phyloP scores from a whole-genome alignment of 2,888 invertebrate genomes.

The Andrena hattorfiana region DNA sequence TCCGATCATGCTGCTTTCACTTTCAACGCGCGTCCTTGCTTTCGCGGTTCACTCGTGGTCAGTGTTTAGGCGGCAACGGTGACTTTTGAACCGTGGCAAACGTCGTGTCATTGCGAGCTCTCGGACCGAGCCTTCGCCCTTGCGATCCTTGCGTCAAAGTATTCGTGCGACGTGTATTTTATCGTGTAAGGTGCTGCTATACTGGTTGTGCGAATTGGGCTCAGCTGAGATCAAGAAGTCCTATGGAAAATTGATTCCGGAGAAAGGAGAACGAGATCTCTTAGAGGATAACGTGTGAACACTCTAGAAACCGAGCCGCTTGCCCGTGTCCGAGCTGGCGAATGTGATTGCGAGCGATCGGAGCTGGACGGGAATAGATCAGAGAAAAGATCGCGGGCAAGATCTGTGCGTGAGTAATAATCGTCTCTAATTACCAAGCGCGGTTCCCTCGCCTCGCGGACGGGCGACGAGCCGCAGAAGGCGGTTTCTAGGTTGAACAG shows the following conservation, averaged over 20 bases:
- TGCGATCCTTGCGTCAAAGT: too few species aligned
- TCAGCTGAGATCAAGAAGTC: too few species aligned
- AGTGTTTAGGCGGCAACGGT: too few species aligned
- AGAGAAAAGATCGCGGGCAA: slow-evolving; percentile 26
- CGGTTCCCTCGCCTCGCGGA: slow-evolving; percentile 24
- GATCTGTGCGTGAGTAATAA: slow-evolving; percentile 71
- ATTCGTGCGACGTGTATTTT: too few species aligned
- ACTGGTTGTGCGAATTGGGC: too few species aligned
- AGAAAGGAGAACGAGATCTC: too few species aligned
- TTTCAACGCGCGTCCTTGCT: slow-evolving; percentile 38
- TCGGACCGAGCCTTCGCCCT: too few species aligned
- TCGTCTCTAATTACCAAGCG: slow-evolving; percentile 61
- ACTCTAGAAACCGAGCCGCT: neutral
- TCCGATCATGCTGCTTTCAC: slow-evolving; percentile 59
- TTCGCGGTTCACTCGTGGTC: neutral
- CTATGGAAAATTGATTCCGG: too few species aligned
- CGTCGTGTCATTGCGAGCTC: too few species aligned
- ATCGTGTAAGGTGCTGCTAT: too few species aligned
- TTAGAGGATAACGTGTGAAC: neutral
- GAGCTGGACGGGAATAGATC: neutral
- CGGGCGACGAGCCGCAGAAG: slow-evolving; percentile 68
- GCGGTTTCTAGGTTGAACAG: slow-evolving; percentile 82
- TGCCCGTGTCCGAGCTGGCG: neutral
- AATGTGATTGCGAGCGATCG: neutral
- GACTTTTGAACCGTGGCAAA: too few species aligned